These are phyloP conservation scores for Lycodopsis pacificus DNA, from an alignment of 2,797 vertebrate genomes.

Conservation along the genomic window DNA sequence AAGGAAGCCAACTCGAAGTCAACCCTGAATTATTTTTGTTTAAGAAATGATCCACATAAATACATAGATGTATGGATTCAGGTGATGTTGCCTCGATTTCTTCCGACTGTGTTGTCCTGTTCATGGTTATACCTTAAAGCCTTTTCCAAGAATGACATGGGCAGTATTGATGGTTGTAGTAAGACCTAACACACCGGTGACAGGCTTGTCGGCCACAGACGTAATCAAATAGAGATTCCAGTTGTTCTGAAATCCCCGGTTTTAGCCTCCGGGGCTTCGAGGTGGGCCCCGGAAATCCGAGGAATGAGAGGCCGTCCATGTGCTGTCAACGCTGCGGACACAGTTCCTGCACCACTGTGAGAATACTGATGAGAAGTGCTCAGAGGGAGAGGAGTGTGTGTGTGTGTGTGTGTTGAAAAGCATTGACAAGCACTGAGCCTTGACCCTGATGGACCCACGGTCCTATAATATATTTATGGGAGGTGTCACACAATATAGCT, in stretches of 20 bases:
- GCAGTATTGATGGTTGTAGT: neutral
- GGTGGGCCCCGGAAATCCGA: slow-evolving; percentile 59
- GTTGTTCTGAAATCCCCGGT: slow-evolving; percentile 51
- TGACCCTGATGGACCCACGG: slow-evolving; percentile 47
- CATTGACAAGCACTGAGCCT: slow-evolving; percentile 39
- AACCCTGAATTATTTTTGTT: neutral
- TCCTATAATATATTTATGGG: slow-evolving; percentile 58
- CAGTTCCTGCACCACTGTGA: slow-evolving; percentile 51
- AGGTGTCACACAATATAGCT: slow-evolving; percentile 35
- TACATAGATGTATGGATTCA: neutral
- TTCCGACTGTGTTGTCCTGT: neutral
- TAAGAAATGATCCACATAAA: neutral
- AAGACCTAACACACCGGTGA: slow-evolving; percentile 18
- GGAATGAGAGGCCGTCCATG: slow-evolving; percentile 54
- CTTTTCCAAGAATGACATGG: neutral
- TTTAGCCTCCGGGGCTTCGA: slow-evolving; percentile 53
- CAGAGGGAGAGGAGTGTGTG: neutral
- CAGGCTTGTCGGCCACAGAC: slow-evolving; percentile 35
- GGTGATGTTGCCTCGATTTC: neutral
- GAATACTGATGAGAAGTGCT: slow-evolving; percentile 68
- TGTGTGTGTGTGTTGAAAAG: slow-evolving; percentile 29
- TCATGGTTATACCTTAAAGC: neutral
- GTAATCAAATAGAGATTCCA: slow-evolving; percentile 59
- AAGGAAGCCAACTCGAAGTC: neutral
- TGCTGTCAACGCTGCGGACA: slow-evolving; percentile 40